Evolutionary conservation across 2,113 vertebrate genomes (phyloP), one percentile per base, ranked within the genome.

Genomic region (Prietella phreatophila): DNA sequence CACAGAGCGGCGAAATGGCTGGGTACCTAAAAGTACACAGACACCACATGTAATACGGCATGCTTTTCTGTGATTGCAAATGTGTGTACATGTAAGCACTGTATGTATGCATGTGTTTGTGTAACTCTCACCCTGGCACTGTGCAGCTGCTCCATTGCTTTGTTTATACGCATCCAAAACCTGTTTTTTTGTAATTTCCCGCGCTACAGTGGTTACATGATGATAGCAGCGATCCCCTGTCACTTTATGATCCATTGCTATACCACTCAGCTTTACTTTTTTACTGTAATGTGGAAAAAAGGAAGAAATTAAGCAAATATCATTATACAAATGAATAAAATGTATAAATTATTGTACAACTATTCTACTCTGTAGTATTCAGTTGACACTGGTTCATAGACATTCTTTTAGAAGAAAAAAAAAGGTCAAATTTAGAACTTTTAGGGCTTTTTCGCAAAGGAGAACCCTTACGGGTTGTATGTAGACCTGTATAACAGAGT

Each of bases 211-310:
- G 27, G 93, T 94, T 84, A 95, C 89, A 0, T 96, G 95, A 73
- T 90, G 92, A 87, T 96, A 92, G 86, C 95, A 95, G 15, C 92
- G 93, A 83, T 96, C 96, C 0, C 96, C 96, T 0, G 96, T 95
- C 83, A 95, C 85, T 84, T 92, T 94, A 92, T 97, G 95, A 80
- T 96, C 96, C 53, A 94, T 92, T 75, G 93, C 95, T 36, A 95
- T 50, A n/a, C 93, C 92, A 6, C 87, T 94, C 82, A 96, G 76
- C 84, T 94, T 96, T 79, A 95, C 91, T 88, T 94, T 96, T 94
- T 96, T 96, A 89, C 97, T 97, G 88, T n/a, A 33, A 33, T 39
- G 27, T 73, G 47, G 11, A 61, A 61, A 33, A 19, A 4, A 86
- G 33, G 56, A 56, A 3, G 15, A 55, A 6, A 17, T 56, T 27